These are phyloP conservation scores for Phaetusa simplex DNA, from an alignment of 2,113 vertebrate genomes.

Conservation along the genomic window DNA sequence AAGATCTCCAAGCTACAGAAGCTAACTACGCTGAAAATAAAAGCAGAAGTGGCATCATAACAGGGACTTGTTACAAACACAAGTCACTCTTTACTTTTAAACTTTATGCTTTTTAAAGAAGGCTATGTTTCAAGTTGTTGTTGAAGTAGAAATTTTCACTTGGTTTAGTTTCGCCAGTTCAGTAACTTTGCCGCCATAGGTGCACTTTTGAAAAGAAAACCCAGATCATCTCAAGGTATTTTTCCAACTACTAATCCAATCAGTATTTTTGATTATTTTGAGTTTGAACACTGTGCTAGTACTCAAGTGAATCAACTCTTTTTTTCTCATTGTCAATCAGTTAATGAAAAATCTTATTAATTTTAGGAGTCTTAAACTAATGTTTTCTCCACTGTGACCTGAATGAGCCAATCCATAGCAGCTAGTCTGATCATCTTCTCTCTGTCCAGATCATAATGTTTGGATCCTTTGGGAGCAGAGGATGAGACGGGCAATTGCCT, in stretches of 20 bases:
- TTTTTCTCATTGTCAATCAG: neutral
- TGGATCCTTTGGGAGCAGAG: neutral
- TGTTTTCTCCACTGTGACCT: neutral
- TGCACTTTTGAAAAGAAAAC: neutral
- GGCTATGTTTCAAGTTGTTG: neutral
- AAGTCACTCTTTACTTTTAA: constrained; percentile 22
- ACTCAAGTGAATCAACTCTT: neutral
- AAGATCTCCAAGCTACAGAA: neutral
- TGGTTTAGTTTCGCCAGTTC: constrained; percentile 5
- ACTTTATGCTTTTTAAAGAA: constrained; percentile 1
- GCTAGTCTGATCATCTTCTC: neutral
- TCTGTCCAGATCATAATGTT: neutral
- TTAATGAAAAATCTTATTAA: neutral
- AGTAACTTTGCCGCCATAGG: neutral
- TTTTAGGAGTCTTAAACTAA: neutral
- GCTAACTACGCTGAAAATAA: neutral
- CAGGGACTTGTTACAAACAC: neutral
- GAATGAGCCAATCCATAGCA: neutral
- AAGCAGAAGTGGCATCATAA: neutral
- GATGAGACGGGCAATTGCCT: neutral
- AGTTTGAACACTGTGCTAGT: neutral
- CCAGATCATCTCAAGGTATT: neutral
- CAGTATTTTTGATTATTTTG: neutral
- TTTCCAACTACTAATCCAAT: neutral
- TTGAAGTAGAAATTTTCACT: constrained; percentile 23